Conservation (phyloP, 2,888 invertebrate species). For the Dermolepida albohirtum region DNA sequence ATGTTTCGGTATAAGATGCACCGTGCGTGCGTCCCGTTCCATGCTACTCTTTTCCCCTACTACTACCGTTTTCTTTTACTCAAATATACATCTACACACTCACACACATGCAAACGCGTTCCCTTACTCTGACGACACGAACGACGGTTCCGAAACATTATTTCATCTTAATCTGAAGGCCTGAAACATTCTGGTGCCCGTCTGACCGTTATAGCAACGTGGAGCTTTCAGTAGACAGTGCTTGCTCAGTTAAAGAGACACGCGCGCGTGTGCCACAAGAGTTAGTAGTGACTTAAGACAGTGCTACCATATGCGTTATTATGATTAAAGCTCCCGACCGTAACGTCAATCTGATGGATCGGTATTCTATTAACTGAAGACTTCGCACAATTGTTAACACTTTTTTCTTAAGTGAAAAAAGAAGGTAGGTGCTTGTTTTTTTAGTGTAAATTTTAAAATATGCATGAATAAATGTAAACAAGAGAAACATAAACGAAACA, state of each 20-base stretch:
- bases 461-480: no score
- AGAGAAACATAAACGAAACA: no score
- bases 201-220: slow-evolving; percentile 26
- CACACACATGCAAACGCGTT: slow-evolving; percentile 10
- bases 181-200: slow-evolving; percentile 25
- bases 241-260: slow-evolving; percentile 30
- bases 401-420: slow-evolving; percentile 4
- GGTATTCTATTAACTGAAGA: slow-evolving; percentile 11
- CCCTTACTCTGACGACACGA: slow-evolving; percentile 12
- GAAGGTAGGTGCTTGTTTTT: slow-evolving; percentile 16
- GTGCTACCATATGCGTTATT: slow-evolving; percentile 22
- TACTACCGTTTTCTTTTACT: slow-evolving; percentile 18
- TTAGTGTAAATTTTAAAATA: background rate
- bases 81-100: background rate
- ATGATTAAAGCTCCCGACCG: slow-evolving; percentile 4
- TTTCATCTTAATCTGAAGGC: slow-evolving; percentile 31
- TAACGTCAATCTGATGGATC: slow-evolving; percentile 27
- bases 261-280: slow-evolving; percentile 29
- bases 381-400: background rate
- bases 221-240: slow-evolving; percentile 22
- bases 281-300: slow-evolving; percentile 18
- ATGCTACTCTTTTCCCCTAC: slow-evolving; percentile 6
- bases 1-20: slow-evolving; percentile 34
- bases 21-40: slow-evolving; percentile 25
- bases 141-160: slow-evolving; percentile 28